Percentiles rank a stretch among this genome's conserved stretches.
These are phyloP conservation scores for Pteropus rufus DNA, from an alignment of 2,797 vertebrate genomes.

Conservation along the genomic window DNA sequence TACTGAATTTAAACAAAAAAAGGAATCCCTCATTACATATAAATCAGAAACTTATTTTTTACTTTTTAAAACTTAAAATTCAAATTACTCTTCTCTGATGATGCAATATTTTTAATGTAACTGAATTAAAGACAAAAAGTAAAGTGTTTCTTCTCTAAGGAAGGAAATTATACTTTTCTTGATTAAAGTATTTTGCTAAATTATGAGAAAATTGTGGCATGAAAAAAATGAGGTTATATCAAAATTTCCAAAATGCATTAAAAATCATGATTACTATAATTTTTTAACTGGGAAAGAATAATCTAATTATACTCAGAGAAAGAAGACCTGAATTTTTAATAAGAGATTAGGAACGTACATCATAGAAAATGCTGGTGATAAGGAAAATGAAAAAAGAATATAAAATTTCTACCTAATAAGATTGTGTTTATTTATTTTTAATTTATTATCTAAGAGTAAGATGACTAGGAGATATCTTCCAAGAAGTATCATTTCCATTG, in stretches of 20 bases:
- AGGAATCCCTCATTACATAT: neutral
- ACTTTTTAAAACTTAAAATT: constrained; percentile 28
- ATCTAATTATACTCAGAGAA: neutral
- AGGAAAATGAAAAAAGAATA: neutral
- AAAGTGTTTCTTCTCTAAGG: neutral
- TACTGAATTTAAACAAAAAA: neutral
- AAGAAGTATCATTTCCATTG: neutral
- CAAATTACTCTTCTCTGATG: neutral
- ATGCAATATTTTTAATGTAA: neutral
- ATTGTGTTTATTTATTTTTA: neutral
- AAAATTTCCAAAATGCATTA: neutral
- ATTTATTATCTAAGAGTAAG: neutral
- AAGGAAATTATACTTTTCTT: neutral
- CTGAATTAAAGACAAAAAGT: neutral
- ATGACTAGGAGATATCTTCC: neutral
- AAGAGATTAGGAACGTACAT: neutral
- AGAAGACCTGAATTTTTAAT: neutral
- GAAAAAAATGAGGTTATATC: neutral
- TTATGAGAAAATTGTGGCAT: neutral
- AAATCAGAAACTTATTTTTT: neutral
- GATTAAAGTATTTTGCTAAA: neutral
- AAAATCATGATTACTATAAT: neutral
- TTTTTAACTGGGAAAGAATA: neutral
- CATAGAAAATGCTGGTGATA: neutral
- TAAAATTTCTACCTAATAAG: neutral